A percentile compares a stretch with the other conserved stretches of the same genome.
These are phyloP conservation scores for Hedychridium roseum DNA, from an alignment of 2,888 invertebrate genomes.

Conservation along the genomic window DNA sequence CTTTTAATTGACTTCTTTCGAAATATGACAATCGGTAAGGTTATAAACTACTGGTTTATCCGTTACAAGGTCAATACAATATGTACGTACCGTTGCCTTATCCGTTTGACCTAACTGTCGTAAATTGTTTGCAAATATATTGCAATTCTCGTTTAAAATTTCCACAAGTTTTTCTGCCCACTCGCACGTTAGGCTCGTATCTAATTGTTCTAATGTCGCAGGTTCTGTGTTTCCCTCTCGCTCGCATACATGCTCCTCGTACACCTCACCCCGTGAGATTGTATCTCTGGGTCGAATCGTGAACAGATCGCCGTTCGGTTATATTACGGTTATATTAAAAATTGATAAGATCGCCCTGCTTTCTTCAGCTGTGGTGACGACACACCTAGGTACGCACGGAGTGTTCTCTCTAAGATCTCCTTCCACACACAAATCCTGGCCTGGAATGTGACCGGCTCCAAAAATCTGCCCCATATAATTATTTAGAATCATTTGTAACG, in stretches of 20 bases:
- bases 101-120: constrained; percentile 7
- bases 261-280: constrained; percentile 8
- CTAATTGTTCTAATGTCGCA: constrained; percentile 11
- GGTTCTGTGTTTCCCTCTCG: too few relatives aligned
- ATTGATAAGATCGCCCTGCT: constrained; percentile 13
- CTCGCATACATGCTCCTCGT: too few relatives aligned
- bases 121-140: constrained; percentile 18
- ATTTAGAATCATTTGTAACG: constrained; percentile 2
- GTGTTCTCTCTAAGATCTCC: constrained; percentile 6
- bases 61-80: too few relatives aligned
- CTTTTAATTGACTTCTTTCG: too few relatives aligned
- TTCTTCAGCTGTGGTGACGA: not conserved
- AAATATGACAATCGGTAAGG: too few relatives aligned
- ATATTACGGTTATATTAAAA: constrained; percentile 11
- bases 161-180: constrained; percentile 8
- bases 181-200: constrained; percentile 7
- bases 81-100: too few relatives aligned
- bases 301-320: not conserved
- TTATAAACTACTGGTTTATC: too few relatives aligned
- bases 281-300: not conserved
- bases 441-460: not conserved
- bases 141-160: too few relatives aligned
- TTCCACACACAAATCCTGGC: constrained; percentile 2
- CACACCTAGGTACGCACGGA: constrained; percentile 1
- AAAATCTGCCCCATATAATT: constrained; percentile 9